Evolutionary conservation across 2,888 invertebrate species (phyloP).

Genomic region (Onchidella celtica): DNA sequence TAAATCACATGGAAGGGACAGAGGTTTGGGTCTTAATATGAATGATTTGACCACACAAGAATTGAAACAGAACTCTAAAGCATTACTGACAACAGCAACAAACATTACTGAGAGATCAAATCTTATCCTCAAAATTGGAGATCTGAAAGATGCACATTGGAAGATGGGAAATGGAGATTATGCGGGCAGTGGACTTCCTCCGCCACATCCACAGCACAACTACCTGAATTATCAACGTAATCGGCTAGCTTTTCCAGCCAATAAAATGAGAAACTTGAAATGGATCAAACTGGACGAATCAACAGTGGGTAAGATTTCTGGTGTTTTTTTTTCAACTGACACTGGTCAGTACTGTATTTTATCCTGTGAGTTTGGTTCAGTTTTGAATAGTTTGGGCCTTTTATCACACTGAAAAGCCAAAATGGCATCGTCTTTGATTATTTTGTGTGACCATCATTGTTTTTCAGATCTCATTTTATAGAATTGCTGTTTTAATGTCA

Average conservation of each 20-base stretch:
- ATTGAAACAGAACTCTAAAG: not conserved
- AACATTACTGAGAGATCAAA: not conserved
- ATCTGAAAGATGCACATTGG: not conserved
- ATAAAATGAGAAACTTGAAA: slow-evolving; percentile 59
- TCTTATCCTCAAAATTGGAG: not conserved
- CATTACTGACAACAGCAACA: not conserved
- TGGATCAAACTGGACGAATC: slow-evolving; percentile 65
- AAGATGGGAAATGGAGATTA: too few species aligned
- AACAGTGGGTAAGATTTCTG: slow-evolving; percentile 63
- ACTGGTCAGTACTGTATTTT: too few species aligned
- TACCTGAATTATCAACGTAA: slow-evolving; percentile 25
- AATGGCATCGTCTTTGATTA: too few species aligned
- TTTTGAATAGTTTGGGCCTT: too few species aligned
- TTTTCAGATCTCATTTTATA: too few species aligned
- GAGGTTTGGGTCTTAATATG: not conserved
- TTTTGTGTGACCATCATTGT: too few species aligned
- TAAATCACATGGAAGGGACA: not conserved
- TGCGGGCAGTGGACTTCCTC: not conserved
- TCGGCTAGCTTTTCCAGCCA: slow-evolving; percentile 58
- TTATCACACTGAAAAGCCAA: too few species aligned
- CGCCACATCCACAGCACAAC: not conserved
- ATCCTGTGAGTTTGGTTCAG: too few species aligned
- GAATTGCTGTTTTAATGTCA: too few species aligned
- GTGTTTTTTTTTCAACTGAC: too few species aligned
- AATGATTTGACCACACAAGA: not conserved